Percentiles rank a stretch among this genome's conserved stretches.
phyloP scores from a whole-genome alignment of 2,797 vertebrate genomes.

The Protosalanx chinensis region DNA sequence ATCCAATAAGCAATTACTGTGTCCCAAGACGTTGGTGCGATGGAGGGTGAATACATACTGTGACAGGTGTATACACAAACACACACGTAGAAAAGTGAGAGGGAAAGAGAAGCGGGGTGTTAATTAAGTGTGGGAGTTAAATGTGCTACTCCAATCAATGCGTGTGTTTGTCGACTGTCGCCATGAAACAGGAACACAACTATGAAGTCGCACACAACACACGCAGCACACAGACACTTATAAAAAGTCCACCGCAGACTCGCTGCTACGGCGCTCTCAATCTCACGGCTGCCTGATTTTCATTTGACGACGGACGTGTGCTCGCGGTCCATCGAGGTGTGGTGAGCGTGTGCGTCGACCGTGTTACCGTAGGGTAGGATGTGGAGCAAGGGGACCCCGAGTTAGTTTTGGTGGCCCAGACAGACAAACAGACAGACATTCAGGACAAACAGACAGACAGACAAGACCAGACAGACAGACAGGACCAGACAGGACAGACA shows the following conservation, averaged over 20 bases:
- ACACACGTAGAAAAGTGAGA: background rate
- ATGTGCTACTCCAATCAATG: conserved; percentile 14
- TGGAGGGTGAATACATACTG: background rate
- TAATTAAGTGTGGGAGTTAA: conserved; percentile 10
- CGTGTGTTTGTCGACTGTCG: background rate
- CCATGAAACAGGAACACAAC: conserved; percentile 2
- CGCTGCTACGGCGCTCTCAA: too few species aligned
- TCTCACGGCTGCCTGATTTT: too few species aligned
- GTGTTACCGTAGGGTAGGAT: too few species aligned
- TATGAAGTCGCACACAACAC: background rate
- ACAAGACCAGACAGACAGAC: background rate
- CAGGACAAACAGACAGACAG: background rate
- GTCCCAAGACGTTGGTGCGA: background rate
- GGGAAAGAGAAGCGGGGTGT: background rate
- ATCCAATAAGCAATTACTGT: background rate
- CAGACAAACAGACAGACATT: too few species aligned
- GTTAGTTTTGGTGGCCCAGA: too few species aligned
- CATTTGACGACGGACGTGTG: too few species aligned
- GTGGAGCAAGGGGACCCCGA: too few species aligned
- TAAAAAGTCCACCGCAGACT: background rate
- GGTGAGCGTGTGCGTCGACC: background rate
- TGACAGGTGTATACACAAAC: background rate
- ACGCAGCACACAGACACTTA: conserved; percentile 2
- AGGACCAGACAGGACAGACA: background rate
- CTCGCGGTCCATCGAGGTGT: too few species aligned